Conservation (phyloP, 2,113 vertebrate genomes). For the Cyanoderma ruficeps region DNA sequence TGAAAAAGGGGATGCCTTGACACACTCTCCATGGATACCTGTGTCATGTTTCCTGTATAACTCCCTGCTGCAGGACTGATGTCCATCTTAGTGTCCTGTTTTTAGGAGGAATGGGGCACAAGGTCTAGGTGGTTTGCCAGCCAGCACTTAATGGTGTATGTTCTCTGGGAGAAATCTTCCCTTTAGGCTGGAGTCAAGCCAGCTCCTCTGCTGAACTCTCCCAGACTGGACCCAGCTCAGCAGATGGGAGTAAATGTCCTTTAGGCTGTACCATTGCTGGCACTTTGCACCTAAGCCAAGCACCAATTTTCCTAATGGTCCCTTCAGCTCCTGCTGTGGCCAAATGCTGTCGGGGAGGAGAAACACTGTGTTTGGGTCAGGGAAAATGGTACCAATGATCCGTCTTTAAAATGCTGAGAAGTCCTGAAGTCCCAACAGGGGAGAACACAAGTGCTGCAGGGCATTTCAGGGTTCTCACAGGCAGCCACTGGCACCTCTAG, state of each 20-base stretch:
- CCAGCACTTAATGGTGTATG: not conserved
- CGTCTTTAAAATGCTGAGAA: not conserved
- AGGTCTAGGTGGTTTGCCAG: not conserved
- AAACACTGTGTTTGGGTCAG: fast-evolving
- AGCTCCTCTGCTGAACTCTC: not conserved
- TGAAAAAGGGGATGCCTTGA: not conserved
- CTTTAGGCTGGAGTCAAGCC: not conserved
- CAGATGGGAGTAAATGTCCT: not conserved
- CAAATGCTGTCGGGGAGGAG: not conserved
- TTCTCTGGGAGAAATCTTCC: not conserved
- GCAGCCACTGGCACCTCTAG: not conserved
- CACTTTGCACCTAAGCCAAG: not conserved
- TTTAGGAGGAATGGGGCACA: not conserved
- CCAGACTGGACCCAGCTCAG: not conserved
- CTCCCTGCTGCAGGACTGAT: not conserved
- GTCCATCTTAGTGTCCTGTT: not conserved
- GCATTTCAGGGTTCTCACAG: not conserved
- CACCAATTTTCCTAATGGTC: not conserved
- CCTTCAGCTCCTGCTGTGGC: not conserved
- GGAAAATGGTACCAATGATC: not conserved
- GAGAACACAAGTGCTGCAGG: not conserved
- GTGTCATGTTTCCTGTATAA: not conserved
- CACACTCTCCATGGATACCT: not conserved
- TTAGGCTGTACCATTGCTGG: not conserved
- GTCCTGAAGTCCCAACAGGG: not conserved